Conservation (phyloP, 1,140 invertebrate species). For the Drosophila ohnishii region DNA sequence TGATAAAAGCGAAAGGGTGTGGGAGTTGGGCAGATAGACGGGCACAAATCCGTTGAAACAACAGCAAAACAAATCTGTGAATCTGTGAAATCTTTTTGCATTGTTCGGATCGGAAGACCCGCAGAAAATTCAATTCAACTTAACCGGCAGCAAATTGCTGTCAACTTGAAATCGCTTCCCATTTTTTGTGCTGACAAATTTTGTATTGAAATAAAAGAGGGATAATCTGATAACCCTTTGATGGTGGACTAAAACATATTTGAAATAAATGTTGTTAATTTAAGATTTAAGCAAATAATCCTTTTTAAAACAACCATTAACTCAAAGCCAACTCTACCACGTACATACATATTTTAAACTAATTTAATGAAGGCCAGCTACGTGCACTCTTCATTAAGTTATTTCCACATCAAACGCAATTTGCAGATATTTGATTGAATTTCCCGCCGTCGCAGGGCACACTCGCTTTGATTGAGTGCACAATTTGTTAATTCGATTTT, state of each 20-base stretch:
- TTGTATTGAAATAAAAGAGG: conserved; percentile 8
- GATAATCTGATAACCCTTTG: conserved; percentile 37
- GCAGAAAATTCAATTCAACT: conserved; percentile 57
- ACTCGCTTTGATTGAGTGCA: conserved; percentile 66
- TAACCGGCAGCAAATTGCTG: conserved; percentile 34
- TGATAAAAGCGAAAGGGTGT: conserved; percentile 17
- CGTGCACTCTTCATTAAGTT: conserved; percentile 64
- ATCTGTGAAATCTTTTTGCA: conserved; percentile 54
- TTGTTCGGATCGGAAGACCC: conserved; percentile 35
- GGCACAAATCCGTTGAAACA: conserved; percentile 60
- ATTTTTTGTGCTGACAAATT: conserved; percentile 27
- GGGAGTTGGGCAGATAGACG: conserved; percentile 37
- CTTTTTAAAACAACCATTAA: neutral
- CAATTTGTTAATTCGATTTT: conserved; percentile 77
- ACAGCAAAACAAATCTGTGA: conserved; percentile 60
- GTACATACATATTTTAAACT: conserved; percentile 27
- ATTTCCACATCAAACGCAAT: conserved; percentile 40
- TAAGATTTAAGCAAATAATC: neutral
- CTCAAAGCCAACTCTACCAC: neutral
- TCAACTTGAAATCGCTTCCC: conserved; percentile 28
- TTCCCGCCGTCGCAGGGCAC: conserved; percentile 36
- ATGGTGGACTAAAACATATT: conserved; percentile 2
- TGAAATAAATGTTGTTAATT: neutral
- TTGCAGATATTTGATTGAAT: conserved; percentile 66
- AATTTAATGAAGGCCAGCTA: conserved; percentile 56